These are phyloP conservation scores for Manduca sexta DNA, from an alignment of 1,140 invertebrate species.

Conservation along the genomic window DNA sequence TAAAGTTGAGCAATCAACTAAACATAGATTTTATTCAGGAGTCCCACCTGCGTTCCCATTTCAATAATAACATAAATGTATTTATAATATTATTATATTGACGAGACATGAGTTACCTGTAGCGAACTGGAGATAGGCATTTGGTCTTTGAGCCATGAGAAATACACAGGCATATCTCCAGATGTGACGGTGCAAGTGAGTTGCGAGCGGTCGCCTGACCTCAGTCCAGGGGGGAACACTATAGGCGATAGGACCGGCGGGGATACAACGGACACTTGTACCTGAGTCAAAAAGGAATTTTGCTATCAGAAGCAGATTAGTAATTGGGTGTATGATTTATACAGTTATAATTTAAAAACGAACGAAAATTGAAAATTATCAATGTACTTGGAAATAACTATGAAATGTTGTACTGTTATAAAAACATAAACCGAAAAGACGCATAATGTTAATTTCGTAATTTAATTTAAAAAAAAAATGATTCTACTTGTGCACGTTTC, in stretches of 20 bases:
- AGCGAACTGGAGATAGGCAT: slow-evolving; percentile 58
- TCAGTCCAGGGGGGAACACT: slow-evolving; percentile 81
- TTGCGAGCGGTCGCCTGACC: slow-evolving; percentile 86
- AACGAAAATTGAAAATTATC: no score
- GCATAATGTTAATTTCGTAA: no score
- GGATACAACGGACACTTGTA: slow-evolving; percentile 76
- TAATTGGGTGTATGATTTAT: no score
- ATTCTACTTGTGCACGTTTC: no score
- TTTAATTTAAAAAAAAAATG: no score
- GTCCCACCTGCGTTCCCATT: neutral
- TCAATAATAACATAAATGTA: neutral
- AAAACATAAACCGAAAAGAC: no score
- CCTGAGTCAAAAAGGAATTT: slow-evolving; percentile 28
- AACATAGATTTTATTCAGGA: neutral
- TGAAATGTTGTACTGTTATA: no score
- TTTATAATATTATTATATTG: neutral
- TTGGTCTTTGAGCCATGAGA: slow-evolving; percentile 86
- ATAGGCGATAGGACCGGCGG: slow-evolving; percentile 83
- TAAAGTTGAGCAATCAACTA: no score
- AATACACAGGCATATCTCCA: slow-evolving; percentile 88
- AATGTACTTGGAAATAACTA: no score
- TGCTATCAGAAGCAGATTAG: no score
- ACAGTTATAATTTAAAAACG: no score
- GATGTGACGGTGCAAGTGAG: slow-evolving; percentile 88
- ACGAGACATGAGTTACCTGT: slow-evolving; percentile 32